These are phyloP conservation scores for Buceros bicornis DNA, from an alignment of 2,797 vertebrate genomes.

Conservation along the genomic window DNA sequence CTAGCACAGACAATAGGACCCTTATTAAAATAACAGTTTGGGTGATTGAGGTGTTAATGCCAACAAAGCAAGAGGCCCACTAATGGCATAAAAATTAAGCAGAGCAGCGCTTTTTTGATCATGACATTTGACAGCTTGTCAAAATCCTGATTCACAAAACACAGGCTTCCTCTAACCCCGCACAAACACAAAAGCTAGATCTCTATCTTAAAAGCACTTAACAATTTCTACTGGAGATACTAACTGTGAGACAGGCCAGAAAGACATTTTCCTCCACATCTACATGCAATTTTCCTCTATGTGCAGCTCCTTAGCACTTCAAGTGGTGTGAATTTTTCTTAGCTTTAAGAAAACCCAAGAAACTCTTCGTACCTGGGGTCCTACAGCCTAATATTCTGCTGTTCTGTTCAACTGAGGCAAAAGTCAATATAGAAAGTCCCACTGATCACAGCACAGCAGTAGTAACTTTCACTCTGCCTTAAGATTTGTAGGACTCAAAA, in stretches of 20 bases:
- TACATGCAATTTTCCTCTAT: fast-evolving
- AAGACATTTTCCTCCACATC: background rate
- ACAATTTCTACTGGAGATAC: background rate
- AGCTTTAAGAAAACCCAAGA: background rate
- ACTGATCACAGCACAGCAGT: background rate
- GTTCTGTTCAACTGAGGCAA: background rate
- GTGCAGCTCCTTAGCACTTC: background rate
- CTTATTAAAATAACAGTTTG: background rate
- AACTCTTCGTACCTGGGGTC: background rate
- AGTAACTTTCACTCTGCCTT: background rate
- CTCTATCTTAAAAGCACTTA: background rate
- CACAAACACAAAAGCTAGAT: background rate
- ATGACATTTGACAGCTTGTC: background rate
- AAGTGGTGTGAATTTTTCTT: fast-evolving
- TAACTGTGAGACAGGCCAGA: background rate
- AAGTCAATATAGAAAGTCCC: background rate
- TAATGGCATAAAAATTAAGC: background rate
- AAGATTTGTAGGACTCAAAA: background rate
- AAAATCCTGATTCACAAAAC: background rate
- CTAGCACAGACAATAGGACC: background rate
- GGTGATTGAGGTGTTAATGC: background rate
- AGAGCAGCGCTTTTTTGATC: background rate
- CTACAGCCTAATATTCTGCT: background rate
- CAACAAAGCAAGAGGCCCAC: background rate
- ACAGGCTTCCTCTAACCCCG: background rate